Evolutionary conservation across 1,140 invertebrate species (phyloP), one percentile per base, ranked within the genome.

Genomic region (Pygmarrhopalites habei): DNA sequence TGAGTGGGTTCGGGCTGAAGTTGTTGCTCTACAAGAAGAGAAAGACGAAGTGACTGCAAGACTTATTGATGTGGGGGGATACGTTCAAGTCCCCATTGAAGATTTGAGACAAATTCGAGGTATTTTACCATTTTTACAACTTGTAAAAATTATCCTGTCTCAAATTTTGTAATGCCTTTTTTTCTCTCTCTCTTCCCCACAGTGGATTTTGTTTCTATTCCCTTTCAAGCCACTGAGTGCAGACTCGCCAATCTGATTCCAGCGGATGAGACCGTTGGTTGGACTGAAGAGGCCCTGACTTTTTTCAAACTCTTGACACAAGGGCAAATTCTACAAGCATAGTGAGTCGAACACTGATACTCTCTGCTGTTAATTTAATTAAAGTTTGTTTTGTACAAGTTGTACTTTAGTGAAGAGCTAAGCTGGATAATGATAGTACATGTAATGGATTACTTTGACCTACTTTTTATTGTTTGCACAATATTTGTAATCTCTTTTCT

Each of bases 191-290:
- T n/a, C n/a, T n/a, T n/a, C n/a, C n/a, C n/a, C n/a, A n/a, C n/a
- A n/a, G 86, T 84, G 62, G 92, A 98, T 77, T 96, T 94, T 74
- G 86, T 95, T 79, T 81, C 83, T 28, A 78, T 98, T 72, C 95
- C 95, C 21, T 97, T 98, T 80, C 95, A 98, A 83, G 91, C 94
- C 47, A 87, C 89, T 39, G 95, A 98, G 80, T 92, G 93, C 73
- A 86, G 86, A 74, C 78, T 98, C 72, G 90, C 91, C 12, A 88
- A 94, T 78, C 82, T 98, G 60, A 83, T 84, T 76, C 90, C 93
- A 47, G 79, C 84, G 51, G 83, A 85, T 78, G 85, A 89, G 86
- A 77, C 79, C 78, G 71, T 67, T 23, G 73, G 70, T 0, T 92
- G 89, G 89, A 80, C 82, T 67, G 75, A 82, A 61, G 87, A 90